Percentiles rank a stretch among this genome's conserved stretches.
Conservation (phyloP, 2,888 invertebrate species). For the Chironomus tentans region DNA sequence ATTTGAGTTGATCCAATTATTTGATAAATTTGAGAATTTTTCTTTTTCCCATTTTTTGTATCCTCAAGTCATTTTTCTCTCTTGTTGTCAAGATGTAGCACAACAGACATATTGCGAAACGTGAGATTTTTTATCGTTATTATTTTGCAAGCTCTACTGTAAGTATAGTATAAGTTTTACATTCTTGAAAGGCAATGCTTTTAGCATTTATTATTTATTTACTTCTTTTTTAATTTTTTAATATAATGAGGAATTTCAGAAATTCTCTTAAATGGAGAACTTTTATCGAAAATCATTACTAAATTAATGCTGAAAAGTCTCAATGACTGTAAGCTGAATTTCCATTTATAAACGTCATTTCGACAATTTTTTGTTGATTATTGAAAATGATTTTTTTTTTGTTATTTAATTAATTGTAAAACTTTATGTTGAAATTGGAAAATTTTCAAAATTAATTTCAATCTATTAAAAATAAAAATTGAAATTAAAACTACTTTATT, state of each 20-base stretch:
- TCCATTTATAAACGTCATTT: too few relatives aligned
- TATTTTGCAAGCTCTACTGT: background rate
- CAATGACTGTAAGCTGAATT: too few relatives aligned
- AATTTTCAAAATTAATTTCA: background rate
- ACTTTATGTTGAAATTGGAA: background rate
- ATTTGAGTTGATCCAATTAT: slow-evolving; percentile 25
- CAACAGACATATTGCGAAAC: background rate
- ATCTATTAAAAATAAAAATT: too few relatives aligned
- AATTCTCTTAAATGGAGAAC: too few relatives aligned
- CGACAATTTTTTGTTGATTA: too few relatives aligned
- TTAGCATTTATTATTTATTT: too few relatives aligned
- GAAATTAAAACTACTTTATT: background rate
- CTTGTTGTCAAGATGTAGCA: background rate
- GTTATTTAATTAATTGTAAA: too few relatives aligned
- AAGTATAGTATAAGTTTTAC: background rate
- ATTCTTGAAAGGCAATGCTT: background rate
- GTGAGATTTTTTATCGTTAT: background rate
- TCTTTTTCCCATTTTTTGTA: background rate
- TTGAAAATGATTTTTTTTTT: too few relatives aligned
- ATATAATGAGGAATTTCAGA: too few relatives aligned
- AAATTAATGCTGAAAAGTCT: too few relatives aligned
- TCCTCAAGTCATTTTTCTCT: slow-evolving; percentile 7
- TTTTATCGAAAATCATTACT: too few relatives aligned
- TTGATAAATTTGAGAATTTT: slow-evolving; percentile 17
- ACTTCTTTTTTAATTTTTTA: too few relatives aligned